Percentiles rank a stretch among this genome's conserved stretches.
phyloP scores from a whole-genome alignment of 2,888 invertebrate species.

The Thysanoteuthis rhombus region DNA sequence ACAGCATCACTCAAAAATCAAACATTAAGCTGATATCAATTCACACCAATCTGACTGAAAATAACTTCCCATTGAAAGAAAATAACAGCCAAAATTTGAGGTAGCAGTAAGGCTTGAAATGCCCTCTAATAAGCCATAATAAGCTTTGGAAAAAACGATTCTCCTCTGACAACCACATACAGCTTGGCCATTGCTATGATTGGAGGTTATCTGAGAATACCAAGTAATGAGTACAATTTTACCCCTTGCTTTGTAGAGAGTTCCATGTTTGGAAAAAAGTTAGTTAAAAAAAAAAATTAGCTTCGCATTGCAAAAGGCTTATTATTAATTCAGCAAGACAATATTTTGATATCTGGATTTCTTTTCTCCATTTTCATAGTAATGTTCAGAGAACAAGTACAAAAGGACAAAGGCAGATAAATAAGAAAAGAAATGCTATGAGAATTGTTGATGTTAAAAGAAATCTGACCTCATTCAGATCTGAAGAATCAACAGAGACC shows the following conservation, averaged over 20 bases:
- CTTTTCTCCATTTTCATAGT: too few species aligned
- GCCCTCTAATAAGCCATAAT: neutral
- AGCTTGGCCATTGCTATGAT: neutral
- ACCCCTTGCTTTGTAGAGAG: neutral
- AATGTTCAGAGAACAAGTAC: neutral
- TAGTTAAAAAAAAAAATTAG: neutral
- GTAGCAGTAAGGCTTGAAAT: too few species aligned
- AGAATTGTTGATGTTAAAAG: neutral
- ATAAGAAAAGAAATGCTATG: neutral
- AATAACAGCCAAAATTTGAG: neutral
- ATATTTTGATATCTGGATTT: too few species aligned
- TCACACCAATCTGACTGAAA: neutral
- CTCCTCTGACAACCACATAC: neutral
- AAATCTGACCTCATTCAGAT: conserved; percentile 30
- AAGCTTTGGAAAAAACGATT: neutral
- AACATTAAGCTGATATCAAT: neutral
- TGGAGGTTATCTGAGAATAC: neutral
- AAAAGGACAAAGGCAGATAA: neutral
- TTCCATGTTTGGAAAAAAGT: neutral
- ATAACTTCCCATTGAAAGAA: neutral
- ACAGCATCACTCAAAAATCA: neutral
- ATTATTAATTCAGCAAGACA: neutral
- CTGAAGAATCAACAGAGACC: conserved; percentile 30
- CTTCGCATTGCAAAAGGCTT: neutral
- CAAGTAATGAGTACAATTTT: neutral